Conservation (phyloP, 2,113 vertebrate genomes). For the Paraplagusia blochii region DNA sequence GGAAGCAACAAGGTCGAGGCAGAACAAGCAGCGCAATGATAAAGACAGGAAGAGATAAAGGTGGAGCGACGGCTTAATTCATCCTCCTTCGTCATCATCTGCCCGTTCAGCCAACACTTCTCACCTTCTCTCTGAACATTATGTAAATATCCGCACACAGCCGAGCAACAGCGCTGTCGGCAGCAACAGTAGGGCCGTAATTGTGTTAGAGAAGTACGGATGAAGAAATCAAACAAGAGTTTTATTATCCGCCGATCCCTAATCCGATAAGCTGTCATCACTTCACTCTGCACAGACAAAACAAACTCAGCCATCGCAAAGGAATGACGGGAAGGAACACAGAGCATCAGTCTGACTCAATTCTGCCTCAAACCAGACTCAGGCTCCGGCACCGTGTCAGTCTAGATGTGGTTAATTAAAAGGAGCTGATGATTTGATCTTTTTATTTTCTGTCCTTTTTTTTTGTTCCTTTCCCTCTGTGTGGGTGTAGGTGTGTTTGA, state of each 20-base stretch:
- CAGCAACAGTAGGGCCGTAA: constrained; percentile 70
- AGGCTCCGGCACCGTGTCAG: constrained; percentile 67
- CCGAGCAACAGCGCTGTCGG: constrained; percentile 52
- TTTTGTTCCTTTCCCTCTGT: constrained; percentile 40
- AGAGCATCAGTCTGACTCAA: constrained; percentile 10
- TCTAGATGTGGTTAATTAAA: constrained; percentile 74
- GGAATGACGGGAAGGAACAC: constrained; percentile 21
- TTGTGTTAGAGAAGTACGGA: constrained; percentile 69
- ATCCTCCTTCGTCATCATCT: constrained; percentile 41
- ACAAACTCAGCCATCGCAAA: constrained; percentile 35
- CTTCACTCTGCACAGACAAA: constrained; percentile 64
- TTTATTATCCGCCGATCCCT: constrained; percentile 71
- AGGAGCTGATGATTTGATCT: constrained; percentile 74
- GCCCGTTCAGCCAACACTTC: constrained; percentile 41
- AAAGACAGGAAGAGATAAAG: constrained; percentile 28
- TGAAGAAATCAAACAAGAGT: constrained; percentile 70
- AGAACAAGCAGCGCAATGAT: constrained; percentile 11
- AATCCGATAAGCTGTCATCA: constrained; percentile 76
- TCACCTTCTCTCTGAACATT: constrained; percentile 54
- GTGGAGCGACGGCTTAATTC: constrained; percentile 30
- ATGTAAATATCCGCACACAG: constrained; percentile 48
- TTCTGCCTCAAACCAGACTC: constrained; percentile 52
- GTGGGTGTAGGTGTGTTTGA: constrained; percentile 10
- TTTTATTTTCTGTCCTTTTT: constrained; percentile 62
- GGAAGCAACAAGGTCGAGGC: constrained; percentile 26